phyloP scores from a whole-genome alignment of 2,113 vertebrate genomes.

The Nesoenas mayeri region DNA sequence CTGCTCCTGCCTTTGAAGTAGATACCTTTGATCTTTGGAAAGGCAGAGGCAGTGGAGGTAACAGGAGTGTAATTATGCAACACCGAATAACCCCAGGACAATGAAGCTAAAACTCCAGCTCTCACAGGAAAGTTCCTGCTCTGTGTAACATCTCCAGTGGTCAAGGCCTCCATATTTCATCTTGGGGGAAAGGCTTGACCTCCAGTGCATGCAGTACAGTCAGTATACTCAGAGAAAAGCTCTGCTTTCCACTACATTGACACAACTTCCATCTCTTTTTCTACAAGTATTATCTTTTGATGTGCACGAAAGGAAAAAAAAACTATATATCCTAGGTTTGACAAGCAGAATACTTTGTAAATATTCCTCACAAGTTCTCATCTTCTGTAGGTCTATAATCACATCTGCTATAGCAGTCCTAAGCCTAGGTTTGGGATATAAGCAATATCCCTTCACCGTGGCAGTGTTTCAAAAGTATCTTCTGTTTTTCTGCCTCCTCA shows the following conservation, averaged over 20 bases:
- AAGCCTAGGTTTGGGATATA: background rate
- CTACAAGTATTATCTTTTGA: background rate
- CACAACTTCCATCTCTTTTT: background rate
- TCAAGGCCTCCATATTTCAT: background rate
- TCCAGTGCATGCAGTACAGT: background rate
- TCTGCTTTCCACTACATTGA: background rate
- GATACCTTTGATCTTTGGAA: constrained; percentile 48
- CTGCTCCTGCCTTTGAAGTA: constrained; percentile 44
- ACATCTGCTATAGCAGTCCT: background rate
- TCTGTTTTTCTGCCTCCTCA: background rate
- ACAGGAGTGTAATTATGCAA: background rate
- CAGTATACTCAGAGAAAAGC: background rate
- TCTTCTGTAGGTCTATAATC: background rate
- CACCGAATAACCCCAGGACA: constrained; percentile 6
- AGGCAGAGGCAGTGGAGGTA: background rate
- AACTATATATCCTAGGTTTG: background rate
- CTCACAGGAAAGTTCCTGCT: background rate
- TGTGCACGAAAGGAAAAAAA: background rate
- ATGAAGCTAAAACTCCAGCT: background rate
- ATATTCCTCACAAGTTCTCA: background rate
- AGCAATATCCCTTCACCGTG: background rate
- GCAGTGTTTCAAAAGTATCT: background rate
- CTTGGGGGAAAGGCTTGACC: background rate
- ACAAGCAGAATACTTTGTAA: background rate
- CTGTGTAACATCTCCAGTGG: background rate